Evolutionary conservation across 2,888 invertebrate species (phyloP).

Genomic region (Ophion obscuratus): DNA sequence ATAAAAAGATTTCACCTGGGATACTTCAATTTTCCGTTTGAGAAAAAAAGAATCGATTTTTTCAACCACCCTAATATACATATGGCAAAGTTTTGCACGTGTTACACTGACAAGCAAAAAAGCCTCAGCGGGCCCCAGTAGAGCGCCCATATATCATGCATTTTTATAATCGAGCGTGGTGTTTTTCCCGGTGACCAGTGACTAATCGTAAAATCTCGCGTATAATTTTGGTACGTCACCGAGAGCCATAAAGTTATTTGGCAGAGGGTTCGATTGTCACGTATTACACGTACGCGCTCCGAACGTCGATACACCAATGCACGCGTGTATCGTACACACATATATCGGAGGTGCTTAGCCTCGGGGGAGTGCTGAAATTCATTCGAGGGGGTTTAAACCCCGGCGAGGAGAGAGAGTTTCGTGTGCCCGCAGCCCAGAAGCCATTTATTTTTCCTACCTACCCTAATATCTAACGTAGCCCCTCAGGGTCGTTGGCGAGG

Average conservation of each 20-base stretch:
- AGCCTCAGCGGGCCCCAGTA: not conserved
- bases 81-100: constrained; percentile 21
- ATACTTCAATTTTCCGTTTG: too few species aligned
- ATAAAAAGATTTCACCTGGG: too few species aligned
- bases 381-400: constrained; percentile 46
- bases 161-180: constrained; percentile 62
- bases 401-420: constrained; percentile 25
- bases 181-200: constrained; percentile 57
- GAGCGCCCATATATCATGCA: constrained; percentile 43
- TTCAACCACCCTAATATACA: not conserved
- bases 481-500: constrained; percentile 37
- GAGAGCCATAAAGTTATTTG: constrained; percentile 36
- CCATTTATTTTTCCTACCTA: constrained; percentile 68
- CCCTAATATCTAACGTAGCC: constrained; percentile 57
- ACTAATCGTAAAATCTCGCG: constrained; percentile 66
- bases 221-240: constrained; percentile 59
- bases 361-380: constrained; percentile 57
- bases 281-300: constrained; percentile 8
- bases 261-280: constrained; percentile 49
- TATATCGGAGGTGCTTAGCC: constrained; percentile 12
- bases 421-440: constrained; percentile 56
- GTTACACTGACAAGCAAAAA: constrained; percentile 21
- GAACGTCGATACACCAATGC: not conserved
- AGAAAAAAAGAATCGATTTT: too few species aligned
- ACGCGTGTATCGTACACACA: not conserved